Conservation (phyloP, 2,113 vertebrate genomes). For the Campylorhamphus procurvoides region DNA sequence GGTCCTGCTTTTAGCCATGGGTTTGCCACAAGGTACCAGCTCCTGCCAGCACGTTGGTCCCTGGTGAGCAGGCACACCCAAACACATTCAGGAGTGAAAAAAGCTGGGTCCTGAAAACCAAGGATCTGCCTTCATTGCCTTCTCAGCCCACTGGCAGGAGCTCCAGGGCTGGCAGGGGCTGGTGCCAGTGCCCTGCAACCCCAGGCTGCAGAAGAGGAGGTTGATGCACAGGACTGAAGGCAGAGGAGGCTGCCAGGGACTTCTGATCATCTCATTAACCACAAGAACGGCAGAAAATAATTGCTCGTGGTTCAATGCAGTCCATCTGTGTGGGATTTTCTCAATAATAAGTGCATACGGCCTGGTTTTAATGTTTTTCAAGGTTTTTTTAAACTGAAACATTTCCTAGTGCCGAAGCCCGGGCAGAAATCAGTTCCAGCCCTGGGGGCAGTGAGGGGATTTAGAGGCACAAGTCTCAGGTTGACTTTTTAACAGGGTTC, state of each 20-base stretch:
- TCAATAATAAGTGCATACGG: conserved; percentile 57
- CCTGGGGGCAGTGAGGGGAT: conserved; percentile 28
- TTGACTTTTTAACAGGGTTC: conserved; percentile 58
- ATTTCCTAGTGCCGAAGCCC: conserved; percentile 20
- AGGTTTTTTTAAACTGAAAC: conserved; percentile 54
- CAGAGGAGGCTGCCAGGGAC: background rate
- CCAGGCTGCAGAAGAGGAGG: background rate
- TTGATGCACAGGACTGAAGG: conserved; percentile 16
- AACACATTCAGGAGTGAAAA: accelerated
- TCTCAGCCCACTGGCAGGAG: background rate
- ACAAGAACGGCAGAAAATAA: conserved; percentile 51
- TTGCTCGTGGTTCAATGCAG: conserved; percentile 52
- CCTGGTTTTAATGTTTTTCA: conserved; percentile 65
- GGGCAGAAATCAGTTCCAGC: conserved; percentile 65
- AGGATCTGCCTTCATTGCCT: background rate
- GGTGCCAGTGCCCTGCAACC: background rate
- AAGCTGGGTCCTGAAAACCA: background rate
- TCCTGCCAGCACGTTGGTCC: accelerated
- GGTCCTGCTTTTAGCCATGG: accelerated
- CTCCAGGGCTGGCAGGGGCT: background rate
- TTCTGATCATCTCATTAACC: conserved; percentile 66
- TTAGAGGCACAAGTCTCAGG: conserved; percentile 48
- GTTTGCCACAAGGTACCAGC: background rate
- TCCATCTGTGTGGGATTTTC: conserved; percentile 72
- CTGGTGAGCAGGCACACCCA: background rate